Evolutionary conservation across 2,888 invertebrate genomes (phyloP).

Genomic region (Temnothorax ravouxi): DNA sequence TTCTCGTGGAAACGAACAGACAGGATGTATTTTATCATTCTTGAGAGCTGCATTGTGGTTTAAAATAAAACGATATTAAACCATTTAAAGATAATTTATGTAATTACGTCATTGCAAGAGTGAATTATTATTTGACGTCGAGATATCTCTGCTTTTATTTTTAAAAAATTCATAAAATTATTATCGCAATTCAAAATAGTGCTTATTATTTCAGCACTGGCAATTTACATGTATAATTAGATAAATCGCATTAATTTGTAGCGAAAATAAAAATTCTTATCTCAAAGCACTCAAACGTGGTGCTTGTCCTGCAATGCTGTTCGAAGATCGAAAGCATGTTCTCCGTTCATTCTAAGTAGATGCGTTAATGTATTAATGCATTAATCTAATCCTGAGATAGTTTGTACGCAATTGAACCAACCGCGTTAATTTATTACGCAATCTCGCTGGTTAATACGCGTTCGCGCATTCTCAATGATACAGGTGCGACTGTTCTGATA

Average conservation of each 20-base stretch:
- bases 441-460: not conserved
- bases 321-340: not conserved
- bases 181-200: not conserved
- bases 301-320: not conserved
- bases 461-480: not conserved
- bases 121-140: not conserved
- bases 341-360: not conserved
- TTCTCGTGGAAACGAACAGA: not conserved
- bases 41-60: not conserved
- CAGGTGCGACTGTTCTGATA: constrained; percentile 39
- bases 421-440: not conserved
- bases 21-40: not conserved
- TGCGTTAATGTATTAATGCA: not conserved
- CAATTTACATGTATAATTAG: not conserved
- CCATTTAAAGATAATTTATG: not conserved
- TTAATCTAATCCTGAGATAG: not conserved
- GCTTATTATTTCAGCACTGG: not conserved
- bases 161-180: not conserved
- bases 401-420: not conserved
- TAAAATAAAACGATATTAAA: not conserved
- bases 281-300: not conserved
- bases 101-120: not conserved
- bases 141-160: not conserved
- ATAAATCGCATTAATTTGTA: not conserved
- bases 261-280: constrained; percentile 8